Evolutionary conservation across 2,113 vertebrate genomes (phyloP).

Genomic region (Rhinoderma darwinii): DNA sequence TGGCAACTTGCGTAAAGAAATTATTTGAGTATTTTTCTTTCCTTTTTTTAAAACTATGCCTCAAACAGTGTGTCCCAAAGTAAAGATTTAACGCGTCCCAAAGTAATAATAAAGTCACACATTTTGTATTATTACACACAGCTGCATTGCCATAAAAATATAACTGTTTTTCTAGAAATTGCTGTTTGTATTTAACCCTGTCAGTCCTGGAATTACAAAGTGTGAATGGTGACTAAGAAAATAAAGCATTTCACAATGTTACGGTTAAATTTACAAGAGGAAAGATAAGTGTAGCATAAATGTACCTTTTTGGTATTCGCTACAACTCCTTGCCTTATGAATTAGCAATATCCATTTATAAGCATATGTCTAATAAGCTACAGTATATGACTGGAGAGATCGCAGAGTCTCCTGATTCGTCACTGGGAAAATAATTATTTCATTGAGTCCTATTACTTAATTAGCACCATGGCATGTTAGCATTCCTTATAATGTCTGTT

Average conservation of each 20-base stretch:
- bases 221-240: not conserved
- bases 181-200: conserved; percentile 54
- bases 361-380: conserved; percentile 14
- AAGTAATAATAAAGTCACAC: conserved; percentile 56
- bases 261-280: not conserved
- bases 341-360: not conserved
- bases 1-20: conserved; percentile 8
- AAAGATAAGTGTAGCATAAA: not conserved
- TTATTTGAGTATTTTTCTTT: conserved; percentile 33
- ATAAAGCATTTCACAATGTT: not conserved
- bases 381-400: conserved; percentile 4
- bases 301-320: not conserved
- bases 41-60: conserved; percentile 17
- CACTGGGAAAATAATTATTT: not conserved
- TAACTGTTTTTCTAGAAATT: conserved; percentile 46
- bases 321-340: not conserved
- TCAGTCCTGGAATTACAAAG: not conserved
- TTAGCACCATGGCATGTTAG: not conserved
- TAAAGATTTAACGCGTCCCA: conserved; percentile 46
- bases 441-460: conserved; percentile 25
- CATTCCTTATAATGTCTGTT: not conserved
- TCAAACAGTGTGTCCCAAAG: conserved; percentile 33
- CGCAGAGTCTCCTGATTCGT: conserved; percentile 1
- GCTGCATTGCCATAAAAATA: conserved; percentile 56
- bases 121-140: conserved; percentile 56